Percentiles rank a stretch among this genome's conserved stretches.
phyloP scores from a whole-genome alignment of 2,113 vertebrate genomes.

The Tragelaphus buxtoni region DNA sequence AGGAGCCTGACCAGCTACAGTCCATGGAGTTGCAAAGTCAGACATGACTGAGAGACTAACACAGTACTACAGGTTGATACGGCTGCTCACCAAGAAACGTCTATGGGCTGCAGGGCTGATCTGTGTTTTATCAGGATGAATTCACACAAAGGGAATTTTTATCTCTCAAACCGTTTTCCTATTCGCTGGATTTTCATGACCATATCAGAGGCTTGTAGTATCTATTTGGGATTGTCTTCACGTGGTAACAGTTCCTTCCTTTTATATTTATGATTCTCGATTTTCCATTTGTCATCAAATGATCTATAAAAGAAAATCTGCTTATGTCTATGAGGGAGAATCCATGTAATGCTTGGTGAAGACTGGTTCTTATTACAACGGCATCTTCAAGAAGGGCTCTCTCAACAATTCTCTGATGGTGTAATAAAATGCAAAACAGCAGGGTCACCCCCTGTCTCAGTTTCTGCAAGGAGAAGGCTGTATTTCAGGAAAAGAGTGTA shows the following conservation, averaged over 20 bases:
- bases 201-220: fast-evolving
- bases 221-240: not conserved
- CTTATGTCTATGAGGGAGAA: not conserved
- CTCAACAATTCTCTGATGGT: not conserved
- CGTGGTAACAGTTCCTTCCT: not conserved
- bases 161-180: too few species aligned
- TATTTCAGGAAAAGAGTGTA: not conserved
- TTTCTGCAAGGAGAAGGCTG: not conserved
- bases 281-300: not conserved
- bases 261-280: not conserved
- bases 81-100: fast-evolving
- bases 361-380: not conserved
- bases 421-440: not conserved
- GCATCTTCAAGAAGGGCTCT: not conserved
- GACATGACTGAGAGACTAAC: fast-evolving
- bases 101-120: fast-evolving
- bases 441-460: not conserved
- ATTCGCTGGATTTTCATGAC: not conserved
- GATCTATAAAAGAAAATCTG: not conserved
- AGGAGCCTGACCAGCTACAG: not conserved
- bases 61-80: fast-evolving
- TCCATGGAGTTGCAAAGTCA: not conserved
- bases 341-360: not conserved
- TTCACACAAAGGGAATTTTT: fast-evolving
- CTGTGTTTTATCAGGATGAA: not conserved